These are phyloP conservation scores for Acholoe squamosa DNA, from an alignment of 2,888 invertebrate species.

Conservation along the genomic window DNA sequence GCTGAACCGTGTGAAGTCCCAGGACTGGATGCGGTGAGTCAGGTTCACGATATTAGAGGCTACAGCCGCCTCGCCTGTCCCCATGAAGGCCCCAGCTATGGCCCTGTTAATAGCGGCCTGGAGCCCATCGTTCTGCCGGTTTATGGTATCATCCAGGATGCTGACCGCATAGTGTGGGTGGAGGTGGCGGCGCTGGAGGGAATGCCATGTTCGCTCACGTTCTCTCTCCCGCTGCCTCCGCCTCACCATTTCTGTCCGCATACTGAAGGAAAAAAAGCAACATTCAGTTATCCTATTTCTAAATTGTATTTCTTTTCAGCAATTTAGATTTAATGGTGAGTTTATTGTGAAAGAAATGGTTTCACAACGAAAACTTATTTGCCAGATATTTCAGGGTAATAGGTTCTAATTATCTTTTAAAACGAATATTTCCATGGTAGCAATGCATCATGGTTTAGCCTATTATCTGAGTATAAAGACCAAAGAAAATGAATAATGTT, in stretches of 20 bases:
- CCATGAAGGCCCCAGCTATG: constrained; percentile 82
- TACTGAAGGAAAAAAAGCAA: neutral
- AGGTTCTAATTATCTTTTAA: no score
- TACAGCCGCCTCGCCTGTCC: constrained; percentile 80
- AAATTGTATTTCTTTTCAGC: neutral
- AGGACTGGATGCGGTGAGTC: constrained; percentile 91
- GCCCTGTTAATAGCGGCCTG: constrained; percentile 82
- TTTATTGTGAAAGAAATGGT: no score
- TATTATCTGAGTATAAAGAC: no score
- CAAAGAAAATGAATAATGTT: no score
- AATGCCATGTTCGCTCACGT: constrained; percentile 67
- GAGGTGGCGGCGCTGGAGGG: constrained; percentile 75
- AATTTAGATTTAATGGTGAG: no score
- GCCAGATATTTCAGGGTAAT: no score
- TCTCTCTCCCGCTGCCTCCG: neutral
- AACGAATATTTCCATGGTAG: no score
- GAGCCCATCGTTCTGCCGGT: constrained; percentile 78
- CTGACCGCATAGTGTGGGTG: constrained; percentile 80
- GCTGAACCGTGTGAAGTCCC: constrained; percentile 90
- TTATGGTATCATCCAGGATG: constrained; percentile 79
- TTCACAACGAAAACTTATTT: no score
- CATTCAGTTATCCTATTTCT: neutral
- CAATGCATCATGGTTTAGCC: no score
- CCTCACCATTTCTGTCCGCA: constrained; percentile 44
- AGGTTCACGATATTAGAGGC: constrained; percentile 86